These are phyloP conservation scores for Gallinago jamesoni DNA, from an alignment of 2,113 vertebrate genomes.

Conservation along the genomic window DNA sequence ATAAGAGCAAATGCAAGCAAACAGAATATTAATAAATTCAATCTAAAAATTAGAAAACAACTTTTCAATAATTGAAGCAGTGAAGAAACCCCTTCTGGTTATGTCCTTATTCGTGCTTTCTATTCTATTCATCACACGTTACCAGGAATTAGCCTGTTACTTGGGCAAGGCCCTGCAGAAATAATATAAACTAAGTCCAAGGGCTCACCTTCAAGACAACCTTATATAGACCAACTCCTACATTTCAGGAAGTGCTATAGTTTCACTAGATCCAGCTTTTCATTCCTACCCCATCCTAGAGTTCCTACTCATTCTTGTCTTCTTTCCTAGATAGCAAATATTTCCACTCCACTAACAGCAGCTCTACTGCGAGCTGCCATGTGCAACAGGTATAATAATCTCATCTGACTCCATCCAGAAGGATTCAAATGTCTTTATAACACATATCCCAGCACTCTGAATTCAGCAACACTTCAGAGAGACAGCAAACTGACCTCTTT, in stretches of 20 bases:
- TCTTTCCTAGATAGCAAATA: background rate
- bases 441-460: background rate
- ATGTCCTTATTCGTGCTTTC: background rate
- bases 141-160: background rate
- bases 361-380: background rate
- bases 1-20: background rate
- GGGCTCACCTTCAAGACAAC: background rate
- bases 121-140: background rate
- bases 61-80: background rate
- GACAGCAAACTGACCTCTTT: background rate
- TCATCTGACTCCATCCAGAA: background rate
- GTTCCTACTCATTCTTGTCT: background rate
- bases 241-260: background rate
- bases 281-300: background rate
- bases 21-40: background rate
- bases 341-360: background rate
- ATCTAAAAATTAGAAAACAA: background rate
- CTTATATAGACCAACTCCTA: background rate
- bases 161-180: background rate
- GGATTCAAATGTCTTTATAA: background rate
- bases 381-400: background rate
- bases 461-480: background rate
- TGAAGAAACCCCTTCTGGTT: background rate
- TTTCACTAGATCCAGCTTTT: background rate
- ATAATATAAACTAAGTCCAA: rapidly evolving